These are phyloP conservation scores for Serinus canaria DNA, from an alignment of 2,113 vertebrate genomes.

Conservation along the genomic window DNA sequence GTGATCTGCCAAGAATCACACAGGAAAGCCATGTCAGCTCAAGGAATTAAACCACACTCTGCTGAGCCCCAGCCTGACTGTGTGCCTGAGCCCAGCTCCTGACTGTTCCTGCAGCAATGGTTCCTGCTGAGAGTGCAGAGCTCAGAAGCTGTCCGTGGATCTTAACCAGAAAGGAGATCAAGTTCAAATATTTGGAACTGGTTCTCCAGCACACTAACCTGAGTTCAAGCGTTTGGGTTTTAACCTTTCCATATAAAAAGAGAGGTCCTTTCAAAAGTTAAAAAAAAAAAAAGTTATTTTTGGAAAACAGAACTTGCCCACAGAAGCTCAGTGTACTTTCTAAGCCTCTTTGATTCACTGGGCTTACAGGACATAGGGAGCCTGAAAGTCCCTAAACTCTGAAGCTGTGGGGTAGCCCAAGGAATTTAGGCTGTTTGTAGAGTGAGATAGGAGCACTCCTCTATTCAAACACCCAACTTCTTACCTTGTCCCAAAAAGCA, in stretches of 20 bases:
- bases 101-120: background rate
- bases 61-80: background rate
- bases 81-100: slow-evolving; percentile 1
- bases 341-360: background rate
- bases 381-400: background rate
- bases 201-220: background rate
- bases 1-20: slow-evolving; percentile 56
- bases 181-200: slow-evolving; percentile 2
- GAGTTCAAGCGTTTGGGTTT: background rate
- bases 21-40: slow-evolving; percentile 56
- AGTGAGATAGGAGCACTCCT: background rate
- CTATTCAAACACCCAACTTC: background rate
- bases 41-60: slow-evolving; percentile 37
- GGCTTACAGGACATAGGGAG: background rate
- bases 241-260: background rate
- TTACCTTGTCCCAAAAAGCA: background rate
- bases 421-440: background rate
- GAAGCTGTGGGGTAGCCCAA: background rate
- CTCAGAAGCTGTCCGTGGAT: background rate
- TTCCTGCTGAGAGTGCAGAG: background rate
- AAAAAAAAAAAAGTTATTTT: background rate
- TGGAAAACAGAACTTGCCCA: background rate
- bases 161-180: background rate
- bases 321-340: background rate
- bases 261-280: background rate